phyloP scores from a whole-genome alignment of 2,888 invertebrate genomes.

The Cenopis cana region DNA sequence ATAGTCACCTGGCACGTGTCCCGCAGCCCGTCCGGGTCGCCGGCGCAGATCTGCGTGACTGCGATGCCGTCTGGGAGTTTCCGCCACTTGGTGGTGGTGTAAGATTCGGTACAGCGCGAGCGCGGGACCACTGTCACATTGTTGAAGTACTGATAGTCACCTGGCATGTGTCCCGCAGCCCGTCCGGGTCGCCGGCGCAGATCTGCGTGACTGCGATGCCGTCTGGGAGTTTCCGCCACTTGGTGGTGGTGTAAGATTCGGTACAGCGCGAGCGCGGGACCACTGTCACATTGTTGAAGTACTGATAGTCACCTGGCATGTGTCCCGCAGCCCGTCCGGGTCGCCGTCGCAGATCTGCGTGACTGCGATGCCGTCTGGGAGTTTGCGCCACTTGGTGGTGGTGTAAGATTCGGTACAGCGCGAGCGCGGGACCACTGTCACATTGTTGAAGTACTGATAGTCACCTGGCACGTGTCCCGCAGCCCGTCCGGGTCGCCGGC shows the following conservation, averaged over 20 bases:
- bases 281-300: constrained; percentile 63
- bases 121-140: constrained; percentile 59
- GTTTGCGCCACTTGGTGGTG: constrained; percentile 19
- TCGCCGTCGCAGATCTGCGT: constrained; percentile 20
- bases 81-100: constrained; percentile 23
- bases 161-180: constrained; percentile 12
- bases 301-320: too few species aligned
- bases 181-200: constrained; percentile 28
- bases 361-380: constrained; percentile 14
- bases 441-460: too few species aligned
- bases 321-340: constrained; percentile 16
- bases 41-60: constrained; percentile 7
- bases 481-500: constrained; percentile 26
- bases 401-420: constrained; percentile 20
- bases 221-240: constrained; percentile 22
- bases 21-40: constrained; percentile 18
- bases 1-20: constrained; percentile 25
- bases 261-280: constrained; percentile 46
- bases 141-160: too few species aligned
- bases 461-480: constrained; percentile 13
- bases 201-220: constrained; percentile 11
- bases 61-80: constrained; percentile 22
- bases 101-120: background rate
- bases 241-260: constrained; percentile 19
- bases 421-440: constrained; percentile 53